Evolutionary conservation across 2,113 vertebrate species (phyloP).

Genomic region (Anhinga rufa): DNA sequence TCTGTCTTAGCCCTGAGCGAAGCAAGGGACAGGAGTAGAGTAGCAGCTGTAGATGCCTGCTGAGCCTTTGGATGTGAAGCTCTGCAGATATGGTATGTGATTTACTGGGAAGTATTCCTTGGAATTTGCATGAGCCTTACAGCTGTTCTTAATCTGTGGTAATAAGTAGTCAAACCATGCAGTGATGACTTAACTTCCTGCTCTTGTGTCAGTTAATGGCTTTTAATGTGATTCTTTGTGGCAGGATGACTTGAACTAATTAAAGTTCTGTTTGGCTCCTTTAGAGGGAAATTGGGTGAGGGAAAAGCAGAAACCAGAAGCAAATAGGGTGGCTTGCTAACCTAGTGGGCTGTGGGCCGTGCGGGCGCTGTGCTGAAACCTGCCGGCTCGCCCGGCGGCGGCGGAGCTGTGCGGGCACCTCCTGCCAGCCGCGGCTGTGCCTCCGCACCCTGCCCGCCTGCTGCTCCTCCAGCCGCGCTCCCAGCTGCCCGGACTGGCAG

Average conservation of each 20-base stretch:
- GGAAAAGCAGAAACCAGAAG: constrained; percentile 23
- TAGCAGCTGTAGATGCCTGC: not conserved
- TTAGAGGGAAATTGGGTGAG: not conserved
- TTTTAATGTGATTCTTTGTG: constrained; percentile 18
- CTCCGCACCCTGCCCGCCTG: not conserved
- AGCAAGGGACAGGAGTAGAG: not conserved
- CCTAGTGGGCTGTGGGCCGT: not conserved
- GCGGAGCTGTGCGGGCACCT: not conserved
- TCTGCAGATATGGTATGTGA: not conserved
- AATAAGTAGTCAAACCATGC: not conserved
- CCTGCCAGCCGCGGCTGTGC: not conserved
- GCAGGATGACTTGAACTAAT: not conserved
- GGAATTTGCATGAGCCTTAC: not conserved
- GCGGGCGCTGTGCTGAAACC: not conserved
- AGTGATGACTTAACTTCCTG: constrained; percentile 26
- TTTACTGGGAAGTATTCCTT: constrained; percentile 3
- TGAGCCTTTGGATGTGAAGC: not conserved
- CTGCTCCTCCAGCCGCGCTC: not conserved
- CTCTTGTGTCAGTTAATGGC: not conserved
- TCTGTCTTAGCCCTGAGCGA: not conserved
- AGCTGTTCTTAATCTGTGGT: not conserved
- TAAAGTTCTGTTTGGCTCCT: not conserved
- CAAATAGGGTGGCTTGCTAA: not conserved
- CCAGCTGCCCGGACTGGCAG: not conserved
- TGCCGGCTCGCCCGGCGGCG: fast-evolving